phyloP scores from a whole-genome alignment of 2,113 vertebrate species.

The Diadophis punctatus region DNA sequence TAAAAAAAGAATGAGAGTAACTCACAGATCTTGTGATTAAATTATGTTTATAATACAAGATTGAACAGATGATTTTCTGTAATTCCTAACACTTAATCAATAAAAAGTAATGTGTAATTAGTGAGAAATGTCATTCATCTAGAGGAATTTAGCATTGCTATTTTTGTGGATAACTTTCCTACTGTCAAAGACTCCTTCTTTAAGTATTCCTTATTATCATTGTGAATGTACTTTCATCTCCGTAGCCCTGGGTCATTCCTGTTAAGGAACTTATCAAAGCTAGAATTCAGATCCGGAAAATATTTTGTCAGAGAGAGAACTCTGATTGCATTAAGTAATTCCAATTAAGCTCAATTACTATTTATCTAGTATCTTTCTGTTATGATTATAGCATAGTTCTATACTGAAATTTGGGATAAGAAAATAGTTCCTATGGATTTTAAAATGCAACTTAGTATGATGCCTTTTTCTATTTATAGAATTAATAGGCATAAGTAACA shows the following conservation, averaged over 20 bases:
- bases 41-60: conserved; percentile 44
- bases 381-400: conserved; percentile 37
- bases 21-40: conserved; percentile 38
- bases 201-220: conserved; percentile 39
- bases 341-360: conserved; percentile 48
- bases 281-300: conserved; percentile 44
- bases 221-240: conserved; percentile 39
- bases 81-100: conserved; percentile 55
- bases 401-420: conserved; percentile 42
- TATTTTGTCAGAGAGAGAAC: conserved; percentile 42
- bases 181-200: conserved; percentile 34
- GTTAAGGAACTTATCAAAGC: conserved; percentile 37
- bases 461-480: conserved; percentile 13
- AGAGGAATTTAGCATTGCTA: conserved; percentile 35
- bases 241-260: conserved; percentile 37
- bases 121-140: conserved; percentile 37
- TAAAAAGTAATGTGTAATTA: conserved; percentile 46
- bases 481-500: conserved; percentile 17
- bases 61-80: conserved; percentile 40
- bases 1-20: conserved; percentile 32
- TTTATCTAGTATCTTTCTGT: conserved; percentile 34
- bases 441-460: conserved; percentile 22
- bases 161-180: conserved; percentile 40
- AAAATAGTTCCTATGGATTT: conserved; percentile 24
- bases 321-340: conserved; percentile 46